A percentile compares a stretch with the other conserved stretches of the same genome.
Evolutionary conservation across 2,113 vertebrate genomes (phyloP).

Genomic region (Redunca redunca): DNA sequence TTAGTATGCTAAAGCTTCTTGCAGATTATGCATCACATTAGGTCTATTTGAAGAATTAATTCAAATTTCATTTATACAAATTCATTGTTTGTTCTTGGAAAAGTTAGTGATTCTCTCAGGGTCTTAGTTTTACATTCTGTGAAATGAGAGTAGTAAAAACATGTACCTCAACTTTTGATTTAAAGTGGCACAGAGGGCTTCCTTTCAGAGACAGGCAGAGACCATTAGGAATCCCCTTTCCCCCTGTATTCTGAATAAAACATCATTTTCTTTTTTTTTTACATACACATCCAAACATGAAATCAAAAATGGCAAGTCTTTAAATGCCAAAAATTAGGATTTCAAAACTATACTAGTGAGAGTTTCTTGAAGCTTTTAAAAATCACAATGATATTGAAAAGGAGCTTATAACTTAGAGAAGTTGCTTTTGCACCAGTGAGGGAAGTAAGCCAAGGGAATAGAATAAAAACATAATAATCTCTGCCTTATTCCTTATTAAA

Average conservation of each 20-base stretch:
- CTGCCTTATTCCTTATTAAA: background rate
- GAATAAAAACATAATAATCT: background rate
- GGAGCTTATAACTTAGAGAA: background rate
- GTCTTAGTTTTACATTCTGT: background rate
- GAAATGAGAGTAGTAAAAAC: background rate
- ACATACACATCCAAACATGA: background rate
- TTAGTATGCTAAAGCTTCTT: background rate
- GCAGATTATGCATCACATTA: background rate
- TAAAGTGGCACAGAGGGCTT: background rate
- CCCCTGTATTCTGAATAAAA: background rate
- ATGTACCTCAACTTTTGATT: background rate
- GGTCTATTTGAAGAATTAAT: background rate
- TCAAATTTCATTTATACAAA: background rate
- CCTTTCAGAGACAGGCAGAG: background rate
- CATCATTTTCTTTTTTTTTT: background rate
- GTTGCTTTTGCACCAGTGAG: background rate
- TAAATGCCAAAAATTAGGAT: background rate
- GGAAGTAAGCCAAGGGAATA: background rate
- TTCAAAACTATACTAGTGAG: background rate
- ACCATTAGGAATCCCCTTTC: background rate
- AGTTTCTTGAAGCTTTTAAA: background rate
- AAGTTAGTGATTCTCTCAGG: background rate
- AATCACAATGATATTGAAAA: background rate
- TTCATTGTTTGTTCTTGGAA: background rate
- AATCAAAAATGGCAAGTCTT: background rate